Evolutionary conservation across 1,140 invertebrate genomes (phyloP), one percentile per base, ranked within the genome.

Genomic region (Oryzaephilus surinamensis): DNA sequence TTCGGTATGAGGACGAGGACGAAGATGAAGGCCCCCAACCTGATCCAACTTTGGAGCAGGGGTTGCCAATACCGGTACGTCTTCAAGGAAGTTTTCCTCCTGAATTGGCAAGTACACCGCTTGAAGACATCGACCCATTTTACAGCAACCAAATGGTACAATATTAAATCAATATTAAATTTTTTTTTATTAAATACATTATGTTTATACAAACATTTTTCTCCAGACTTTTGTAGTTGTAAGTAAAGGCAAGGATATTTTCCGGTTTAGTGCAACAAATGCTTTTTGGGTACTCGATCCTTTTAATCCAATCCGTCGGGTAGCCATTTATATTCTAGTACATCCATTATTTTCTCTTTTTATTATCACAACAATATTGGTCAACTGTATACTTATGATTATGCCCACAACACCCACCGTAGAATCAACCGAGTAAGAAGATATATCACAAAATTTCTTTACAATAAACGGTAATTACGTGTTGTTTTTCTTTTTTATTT

Each of bases 301-400:
- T 48, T 97, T 97, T 73, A 96, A 96, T 74, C 91, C 92, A 49
- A 84, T 97, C 68, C 82, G 94, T 70, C 79, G 91, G 66, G 85
- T 91, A 62, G 91, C 93, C 60, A 93, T 98, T 72, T 95, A 90
- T 70, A 89, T 97, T 70, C 76, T 97, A 67, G 92, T 95, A 61
- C 93, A 98, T 81, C 90, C 89, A 65, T 70, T 94, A 58, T 97
- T 98, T 76, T 95, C 93, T 63, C 76, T 95, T 62, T 88, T 95
- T 74, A 95, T 98, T 68, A 97, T 97, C 66, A 84, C 87, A 53
- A 97, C 93, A 60, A 98, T 98, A 70, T 77, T 97, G 64, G 77
- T 84, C 66, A 98, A 97, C 74, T 97, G 93, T 75, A 82, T 97
- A 66, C 82, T 97, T 72, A 95, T 98, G 88, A 93, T 95, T 70